Evolutionary conservation across 1,140 invertebrate genomes (phyloP), one percentile per base, ranked within the genome.

Genomic region (Saccostrea cuccullata): DNA sequence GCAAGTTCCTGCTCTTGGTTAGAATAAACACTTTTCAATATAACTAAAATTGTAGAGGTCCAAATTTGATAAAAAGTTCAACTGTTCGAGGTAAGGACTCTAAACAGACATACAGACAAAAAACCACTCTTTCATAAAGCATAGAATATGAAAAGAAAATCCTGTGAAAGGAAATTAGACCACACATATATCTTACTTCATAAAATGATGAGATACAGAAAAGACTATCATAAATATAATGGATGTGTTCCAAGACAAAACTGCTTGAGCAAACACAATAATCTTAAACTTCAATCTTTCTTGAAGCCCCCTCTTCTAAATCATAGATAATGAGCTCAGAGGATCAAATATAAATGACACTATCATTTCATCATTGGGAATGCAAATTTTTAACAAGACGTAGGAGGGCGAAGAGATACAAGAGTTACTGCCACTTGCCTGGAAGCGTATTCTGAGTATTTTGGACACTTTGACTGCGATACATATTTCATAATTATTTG

Each of bases 181-280:
- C 60, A n/a, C 60, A 67, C 60, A 67, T n/a, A 67, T 67, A 20
- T 67, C 60, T 67, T 17, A 67, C 60, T 67, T 67, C 20, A 67
- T n/a, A 67, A 67, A 67, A 67, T 67, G 23, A 67, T 20, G 17
- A 67, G 23, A 67, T 20, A 67, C 60, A 67, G 60, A 20, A 67
- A 67, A 67, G 60, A 2, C 15, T 67, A 67, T 67, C 17, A 67
- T 23, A 67, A 67, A 20, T n/a, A 20, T 67, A 23, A 67, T 67
- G 17, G 60, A 67, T 67, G 60, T 20, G 15, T 67, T 67, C 60
- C 23, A 23, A 20, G 60, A 23, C 60, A 67, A 67, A 67, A 67
- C 17, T 67, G 23, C 8, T 67, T 67, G 23, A 67, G 60, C 60
- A n/a, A 67, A 47, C 47, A 47, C 47, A 47, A 47, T 47, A 47